Conservation (phyloP, 2,888 invertebrate species). For the Campoplex nolae region DNA sequence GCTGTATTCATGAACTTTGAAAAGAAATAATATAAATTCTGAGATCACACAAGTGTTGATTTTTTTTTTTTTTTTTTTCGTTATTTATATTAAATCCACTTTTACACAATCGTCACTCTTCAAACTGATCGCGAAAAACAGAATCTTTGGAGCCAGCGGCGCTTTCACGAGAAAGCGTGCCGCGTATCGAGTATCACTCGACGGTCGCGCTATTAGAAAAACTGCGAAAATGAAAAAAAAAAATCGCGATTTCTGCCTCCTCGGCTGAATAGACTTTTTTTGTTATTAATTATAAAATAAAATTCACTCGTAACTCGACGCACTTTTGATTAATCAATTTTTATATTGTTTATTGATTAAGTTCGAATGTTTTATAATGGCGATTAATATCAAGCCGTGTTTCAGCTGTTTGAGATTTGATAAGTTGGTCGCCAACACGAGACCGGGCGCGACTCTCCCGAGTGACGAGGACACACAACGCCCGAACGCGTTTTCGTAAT, state of each 20-base stretch:
- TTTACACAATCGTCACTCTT: background rate
- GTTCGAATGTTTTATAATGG: conserved; percentile 6
- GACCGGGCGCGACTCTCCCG: conserved; percentile 76
- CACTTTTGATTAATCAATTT: background rate
- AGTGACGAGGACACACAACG: conserved; percentile 82
- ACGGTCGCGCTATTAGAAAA: conserved; percentile 40
- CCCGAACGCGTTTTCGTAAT: conserved; percentile 87
- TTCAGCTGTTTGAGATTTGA: conserved; percentile 53
- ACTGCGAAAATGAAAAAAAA: conserved; percentile 24
- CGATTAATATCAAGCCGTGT: conserved; percentile 8
- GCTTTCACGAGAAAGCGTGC: conserved; percentile 56
- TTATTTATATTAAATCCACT: conserved; percentile 4
- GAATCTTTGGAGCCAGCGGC: conserved; percentile 36
- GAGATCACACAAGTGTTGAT: background rate
- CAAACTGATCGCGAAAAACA: conserved; percentile 7
- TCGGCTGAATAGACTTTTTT: background rate
- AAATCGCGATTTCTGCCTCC: background rate
- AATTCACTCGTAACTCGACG: background rate
- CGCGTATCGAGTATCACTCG: conserved; percentile 51
- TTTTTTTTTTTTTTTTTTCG: background rate
- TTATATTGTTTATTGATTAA: background rate
- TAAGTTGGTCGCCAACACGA: conserved; percentile 60
- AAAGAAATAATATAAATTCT: background rate
- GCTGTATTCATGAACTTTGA: background rate
- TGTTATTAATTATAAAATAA: background rate